Conservation (phyloP, 2,797 vertebrate genomes). For the Loriculus beryllinus region DNA sequence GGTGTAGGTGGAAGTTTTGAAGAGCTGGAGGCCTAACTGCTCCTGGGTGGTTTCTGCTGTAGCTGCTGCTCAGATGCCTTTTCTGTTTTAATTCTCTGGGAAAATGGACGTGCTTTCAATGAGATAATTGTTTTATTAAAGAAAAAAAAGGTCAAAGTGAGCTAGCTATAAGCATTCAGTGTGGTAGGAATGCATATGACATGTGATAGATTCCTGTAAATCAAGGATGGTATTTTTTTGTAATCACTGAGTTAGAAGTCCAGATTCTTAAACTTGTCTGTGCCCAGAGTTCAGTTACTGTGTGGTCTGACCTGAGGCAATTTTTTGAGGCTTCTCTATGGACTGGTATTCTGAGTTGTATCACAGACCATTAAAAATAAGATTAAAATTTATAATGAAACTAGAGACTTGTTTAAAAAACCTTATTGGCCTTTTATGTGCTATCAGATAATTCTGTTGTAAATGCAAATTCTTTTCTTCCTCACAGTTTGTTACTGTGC, state of each 20-base stretch:
- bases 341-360: neutral
- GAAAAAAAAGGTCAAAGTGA: neutral
- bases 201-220: neutral
- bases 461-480: neutral
- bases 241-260: neutral
- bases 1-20: neutral
- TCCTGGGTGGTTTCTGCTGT: neutral
- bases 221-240: neutral
- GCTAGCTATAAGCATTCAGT: neutral
- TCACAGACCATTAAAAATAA: neutral
- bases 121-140: neutral
- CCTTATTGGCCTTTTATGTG: neutral
- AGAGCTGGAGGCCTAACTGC: neutral
- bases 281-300: neutral
- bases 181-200: neutral
- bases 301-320: neutral
- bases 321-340: neutral
- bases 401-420: neutral
- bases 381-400: neutral
- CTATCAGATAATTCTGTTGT: neutral
- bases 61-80: neutral
- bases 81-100: neutral
- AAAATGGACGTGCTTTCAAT: neutral
- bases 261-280: neutral
- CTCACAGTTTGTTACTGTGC: neutral